A percentile compares a stretch with the other conserved stretches of the same genome.
Conservation (phyloP, 2,113 vertebrate genomes). For the Polypterus senegalus region DNA sequence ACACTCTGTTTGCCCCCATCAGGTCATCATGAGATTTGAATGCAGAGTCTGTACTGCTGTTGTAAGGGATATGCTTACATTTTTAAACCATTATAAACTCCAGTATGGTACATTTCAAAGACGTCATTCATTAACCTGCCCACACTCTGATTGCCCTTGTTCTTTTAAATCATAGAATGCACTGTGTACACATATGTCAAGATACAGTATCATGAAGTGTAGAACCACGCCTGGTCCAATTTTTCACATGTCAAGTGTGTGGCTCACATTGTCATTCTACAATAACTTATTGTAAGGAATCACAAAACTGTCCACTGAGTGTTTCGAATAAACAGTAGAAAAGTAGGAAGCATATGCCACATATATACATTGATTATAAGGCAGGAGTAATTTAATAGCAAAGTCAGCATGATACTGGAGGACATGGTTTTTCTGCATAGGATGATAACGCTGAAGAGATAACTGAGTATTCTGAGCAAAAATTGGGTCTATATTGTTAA, state of each 20-base stretch:
- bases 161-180: constrained; percentile 17
- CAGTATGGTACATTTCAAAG: constrained; percentile 8
- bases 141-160: constrained; percentile 6
- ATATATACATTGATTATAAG: constrained; percentile 3
- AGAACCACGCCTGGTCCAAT: constrained; percentile 1
- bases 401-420: neutral
- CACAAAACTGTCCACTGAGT: neutral
- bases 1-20: too few species aligned
- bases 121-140: constrained; percentile 6
- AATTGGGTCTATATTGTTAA: constrained; percentile 11
- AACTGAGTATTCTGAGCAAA: constrained; percentile 13
- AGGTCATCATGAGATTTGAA: too few species aligned
- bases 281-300: constrained; percentile 11
- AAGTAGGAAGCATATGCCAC: neutral
- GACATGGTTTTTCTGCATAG: constrained; percentile 8
- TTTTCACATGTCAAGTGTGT: constrained; percentile 12
- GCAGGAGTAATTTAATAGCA: constrained; percentile 3
- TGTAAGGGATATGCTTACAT: neutral
- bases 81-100: constrained; percentile 16
- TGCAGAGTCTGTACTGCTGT: too few species aligned
- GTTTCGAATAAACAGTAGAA: constrained; percentile 6
- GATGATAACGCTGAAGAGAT: constrained; percentile 10
- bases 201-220: constrained; percentile 7
- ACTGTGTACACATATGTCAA: constrained; percentile 12
- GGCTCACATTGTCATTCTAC: neutral